Base-by-base conservation (phyloP, 2,113 vertebrate species). In the Muntiacus muntjak region DNA sequence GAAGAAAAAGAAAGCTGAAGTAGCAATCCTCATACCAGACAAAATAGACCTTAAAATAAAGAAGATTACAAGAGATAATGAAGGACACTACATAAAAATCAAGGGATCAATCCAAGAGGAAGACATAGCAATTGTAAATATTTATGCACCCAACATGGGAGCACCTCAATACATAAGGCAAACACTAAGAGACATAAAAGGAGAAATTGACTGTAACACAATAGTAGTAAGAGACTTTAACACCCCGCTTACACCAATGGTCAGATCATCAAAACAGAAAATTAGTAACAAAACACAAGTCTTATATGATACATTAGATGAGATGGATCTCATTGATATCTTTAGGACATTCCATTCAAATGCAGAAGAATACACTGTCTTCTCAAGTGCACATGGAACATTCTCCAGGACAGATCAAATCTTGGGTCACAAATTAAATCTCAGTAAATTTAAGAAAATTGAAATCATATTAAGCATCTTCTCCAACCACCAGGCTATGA, bases 401-500 rank as follows among this genome's bases (percentile, higher is more conserved):
- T 67, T 67, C 7, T n/a, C 62, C 62, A 19, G 33, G 16, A 67
- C n/a, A 67, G 62, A 67, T 7, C 62, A 67, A n/a, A n/a, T 67
- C 33, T n/a, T n/a, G 16, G 3, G 33, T 67, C 62, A 67, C 62
- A 67, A 67, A n/a, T 67, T 17, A 67, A 67, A n/a, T 33, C 33
- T n/a, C 33, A 67, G 33, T 67, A 67, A 67, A 67, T 19, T 67
- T 67, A 67, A 67, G 62, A 67, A 67, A 67, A 67, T 19, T 67
- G 33, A 67, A 67, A 67, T 67, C 1, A 0, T n/a, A n/a, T n/a
- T n/a, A n/a, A 67, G 33, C 33, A 19, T 19, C 8, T 0, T n/a
- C 62, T 64, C 33, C 16, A 67, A 67, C 33, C 62, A 19, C 62
- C n/a, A n/a, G 16, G 33, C 16, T 67, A 67, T n/a, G 62, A 67